phyloP scores from a whole-genome alignment of 2,797 vertebrate genomes.

The Acanthis flammea region DNA sequence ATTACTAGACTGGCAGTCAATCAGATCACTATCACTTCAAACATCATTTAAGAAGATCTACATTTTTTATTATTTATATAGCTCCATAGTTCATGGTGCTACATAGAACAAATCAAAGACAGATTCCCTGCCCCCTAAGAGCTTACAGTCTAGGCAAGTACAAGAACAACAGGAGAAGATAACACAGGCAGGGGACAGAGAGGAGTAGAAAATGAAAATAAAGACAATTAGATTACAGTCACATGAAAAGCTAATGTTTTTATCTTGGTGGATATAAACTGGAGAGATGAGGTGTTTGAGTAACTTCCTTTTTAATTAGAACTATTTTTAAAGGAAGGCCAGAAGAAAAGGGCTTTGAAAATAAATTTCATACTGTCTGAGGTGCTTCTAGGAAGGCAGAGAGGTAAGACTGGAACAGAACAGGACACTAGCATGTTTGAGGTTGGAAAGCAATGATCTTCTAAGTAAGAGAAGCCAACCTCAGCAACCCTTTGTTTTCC shows the following conservation, averaged over 20 bases:
- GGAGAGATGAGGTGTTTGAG: not conserved
- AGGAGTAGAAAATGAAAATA: not conserved
- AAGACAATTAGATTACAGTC: conserved; percentile 40
- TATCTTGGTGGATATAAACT: not conserved
- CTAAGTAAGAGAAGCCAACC: not conserved
- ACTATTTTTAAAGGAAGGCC: not conserved
- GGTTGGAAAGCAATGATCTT: not conserved
- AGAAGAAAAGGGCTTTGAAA: not conserved
- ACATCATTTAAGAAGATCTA: conserved; percentile 52
- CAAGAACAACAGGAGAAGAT: conserved; percentile 46
- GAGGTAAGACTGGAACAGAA: not conserved
- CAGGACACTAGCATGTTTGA: not conserved
- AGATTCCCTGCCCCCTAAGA: conserved; percentile 50
- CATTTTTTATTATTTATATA: conserved; percentile 67
- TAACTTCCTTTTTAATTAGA: conserved; percentile 14
- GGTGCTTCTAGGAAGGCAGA: not conserved
- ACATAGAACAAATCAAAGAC: conserved; percentile 56
- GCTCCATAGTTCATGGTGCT: conserved; percentile 64
- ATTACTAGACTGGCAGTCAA: conserved; percentile 19
- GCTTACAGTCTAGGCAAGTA: conserved; percentile 54
- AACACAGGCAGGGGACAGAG: conserved; percentile 49
- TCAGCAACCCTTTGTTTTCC: not conserved
- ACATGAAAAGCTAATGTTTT: conserved; percentile 31
- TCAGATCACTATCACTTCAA: conserved; percentile 58
- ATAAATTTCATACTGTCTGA: not conserved